Conservation (phyloP, 2,113 vertebrate genomes). For the Carollia perspicillata region DNA sequence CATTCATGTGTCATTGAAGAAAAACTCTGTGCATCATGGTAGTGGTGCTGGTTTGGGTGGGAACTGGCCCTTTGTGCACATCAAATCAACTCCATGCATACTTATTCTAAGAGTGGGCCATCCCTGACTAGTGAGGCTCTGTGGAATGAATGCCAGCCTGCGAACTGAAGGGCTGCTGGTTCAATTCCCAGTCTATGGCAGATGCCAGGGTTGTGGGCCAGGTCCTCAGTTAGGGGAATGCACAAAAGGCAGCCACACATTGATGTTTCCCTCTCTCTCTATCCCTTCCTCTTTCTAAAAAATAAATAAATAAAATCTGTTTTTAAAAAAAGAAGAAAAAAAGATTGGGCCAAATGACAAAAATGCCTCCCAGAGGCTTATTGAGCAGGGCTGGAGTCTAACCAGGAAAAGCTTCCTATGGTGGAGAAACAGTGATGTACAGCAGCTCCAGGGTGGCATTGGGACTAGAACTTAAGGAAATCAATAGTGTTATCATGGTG, state of each 20-base stretch:
- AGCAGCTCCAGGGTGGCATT: background rate
- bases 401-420: background rate
- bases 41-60: background rate
- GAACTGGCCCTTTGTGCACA: background rate
- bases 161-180: too few relatives aligned
- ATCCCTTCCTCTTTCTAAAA: too few relatives aligned
- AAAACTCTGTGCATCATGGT: background rate
- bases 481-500: background rate
- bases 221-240: too few relatives aligned
- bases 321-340: too few relatives aligned
- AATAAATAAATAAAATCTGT: too few relatives aligned
- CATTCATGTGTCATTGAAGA: background rate
- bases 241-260: too few relatives aligned
- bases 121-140: too few relatives aligned
- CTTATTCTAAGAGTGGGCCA: background rate
- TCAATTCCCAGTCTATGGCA: too few relatives aligned
- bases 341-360: background rate
- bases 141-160: too few relatives aligned
- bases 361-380: accelerated
- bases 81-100: background rate
- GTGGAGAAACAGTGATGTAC: background rate
- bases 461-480: background rate
- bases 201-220: too few relatives aligned
- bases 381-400: too few relatives aligned
- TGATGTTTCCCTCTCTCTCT: too few relatives aligned